Percentiles rank a stretch among this genome's conserved stretches.
Conservation (phyloP, 1,140 invertebrate genomes). For the Lepidostoma basale region DNA sequence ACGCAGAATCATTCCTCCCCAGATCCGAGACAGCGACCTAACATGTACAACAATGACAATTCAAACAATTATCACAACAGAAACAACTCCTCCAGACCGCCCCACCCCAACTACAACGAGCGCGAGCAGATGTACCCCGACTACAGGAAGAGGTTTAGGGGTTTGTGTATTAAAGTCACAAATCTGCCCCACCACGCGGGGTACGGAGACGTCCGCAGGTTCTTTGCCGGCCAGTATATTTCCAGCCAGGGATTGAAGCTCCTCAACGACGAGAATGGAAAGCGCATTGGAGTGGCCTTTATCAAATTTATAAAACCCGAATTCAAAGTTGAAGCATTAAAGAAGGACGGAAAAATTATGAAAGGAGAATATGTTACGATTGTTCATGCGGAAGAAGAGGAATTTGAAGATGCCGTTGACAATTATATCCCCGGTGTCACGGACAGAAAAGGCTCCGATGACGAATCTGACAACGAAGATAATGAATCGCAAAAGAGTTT, state of each 20-base stretch:
- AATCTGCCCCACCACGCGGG: constrained; percentile 70
- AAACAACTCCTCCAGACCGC: constrained; percentile 7
- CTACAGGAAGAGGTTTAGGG: constrained; percentile 47
- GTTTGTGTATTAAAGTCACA: constrained; percentile 72
- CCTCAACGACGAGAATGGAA: constrained; percentile 79
- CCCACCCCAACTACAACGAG: constrained; percentile 10
- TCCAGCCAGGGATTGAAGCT: constrained; percentile 85
- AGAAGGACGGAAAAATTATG: constrained; percentile 63
- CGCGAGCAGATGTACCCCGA: constrained; percentile 18
- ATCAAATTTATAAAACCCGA: constrained; percentile 74
- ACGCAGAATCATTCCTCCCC: constrained; percentile 29
- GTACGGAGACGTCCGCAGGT: constrained; percentile 80
- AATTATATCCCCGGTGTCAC: constrained; percentile 62
- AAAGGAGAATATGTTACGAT: constrained; percentile 69
- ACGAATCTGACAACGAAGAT: constrained; percentile 42
- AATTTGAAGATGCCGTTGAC: constrained; percentile 71
- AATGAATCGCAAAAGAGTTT: constrained; percentile 40
- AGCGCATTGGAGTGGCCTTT: constrained; percentile 78
- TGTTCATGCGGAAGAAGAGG: constrained; percentile 65
- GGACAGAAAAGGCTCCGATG: not conserved
- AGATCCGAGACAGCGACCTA: constrained; percentile 8
- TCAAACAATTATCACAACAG: not conserved
- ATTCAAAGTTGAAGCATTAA: constrained; percentile 73
- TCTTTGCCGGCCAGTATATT: constrained; percentile 80
- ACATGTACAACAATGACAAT: constrained; percentile 1